These are phyloP conservation scores for Ommatoiulus sabulosus DNA, from an alignment of 2,888 invertebrate species.

Conservation along the genomic window DNA sequence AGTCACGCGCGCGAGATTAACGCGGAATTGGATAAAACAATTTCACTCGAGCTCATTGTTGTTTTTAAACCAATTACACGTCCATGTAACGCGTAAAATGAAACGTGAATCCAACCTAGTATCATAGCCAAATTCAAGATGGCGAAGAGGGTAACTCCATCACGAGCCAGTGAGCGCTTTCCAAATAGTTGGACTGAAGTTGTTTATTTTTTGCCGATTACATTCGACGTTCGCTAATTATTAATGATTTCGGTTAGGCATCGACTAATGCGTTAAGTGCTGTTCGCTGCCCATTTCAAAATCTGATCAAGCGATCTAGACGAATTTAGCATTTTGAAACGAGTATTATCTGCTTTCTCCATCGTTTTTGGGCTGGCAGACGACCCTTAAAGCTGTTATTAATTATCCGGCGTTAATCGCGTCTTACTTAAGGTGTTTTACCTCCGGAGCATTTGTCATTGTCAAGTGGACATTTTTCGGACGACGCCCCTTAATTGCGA, in stretches of 20 bases:
- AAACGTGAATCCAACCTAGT: no score
- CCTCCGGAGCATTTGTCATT: conserved; percentile 49
- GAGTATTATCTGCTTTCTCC: not conserved
- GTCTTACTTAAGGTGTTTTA: conserved; percentile 39
- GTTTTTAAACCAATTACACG: no score
- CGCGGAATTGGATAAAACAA: no score
- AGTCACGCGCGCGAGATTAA: no score
- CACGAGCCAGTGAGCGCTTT: no score
- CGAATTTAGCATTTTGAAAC: not conserved
- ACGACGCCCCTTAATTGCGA: conserved; percentile 47
- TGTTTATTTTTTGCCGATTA: no score
- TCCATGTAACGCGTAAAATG: no score
- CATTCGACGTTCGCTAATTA: not conserved
- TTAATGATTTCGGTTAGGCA: not conserved
- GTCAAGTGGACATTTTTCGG: conserved; percentile 1
- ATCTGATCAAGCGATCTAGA: not conserved
- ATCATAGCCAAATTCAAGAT: no score
- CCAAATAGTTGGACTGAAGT: no score
- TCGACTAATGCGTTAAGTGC: conserved; percentile 4
- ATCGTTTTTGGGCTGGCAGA: not conserved
- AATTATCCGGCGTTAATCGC: conserved; percentile 46
- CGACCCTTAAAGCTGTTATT: conserved; percentile 1
- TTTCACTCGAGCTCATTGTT: no score
- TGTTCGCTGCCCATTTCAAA: not conserved
- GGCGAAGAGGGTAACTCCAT: no score